Evolutionary conservation across 2,113 vertebrate genomes (phyloP), one percentile per base, ranked within the genome.

Genomic region (Siphamia tubifer): DNA sequence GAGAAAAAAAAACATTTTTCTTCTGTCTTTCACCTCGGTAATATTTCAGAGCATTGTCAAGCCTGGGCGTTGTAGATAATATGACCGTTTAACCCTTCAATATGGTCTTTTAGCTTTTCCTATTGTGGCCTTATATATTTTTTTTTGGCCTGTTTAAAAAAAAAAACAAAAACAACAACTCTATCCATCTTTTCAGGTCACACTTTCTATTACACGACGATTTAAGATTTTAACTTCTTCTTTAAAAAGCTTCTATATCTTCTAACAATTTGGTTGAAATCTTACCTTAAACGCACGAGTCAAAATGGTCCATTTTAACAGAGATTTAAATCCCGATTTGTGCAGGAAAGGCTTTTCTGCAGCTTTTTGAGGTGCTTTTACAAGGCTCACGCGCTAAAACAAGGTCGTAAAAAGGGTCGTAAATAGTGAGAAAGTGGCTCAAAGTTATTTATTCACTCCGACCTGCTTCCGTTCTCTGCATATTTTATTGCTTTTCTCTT

Each of bases 401-500:
- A 68, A 67, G 47, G 61, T 80, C 64, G 35, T 84, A 79, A 74
- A 53, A 79, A 62, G 54, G 42, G 61, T 78, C 57, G 32, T 78
- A 78, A 73, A 83, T 80, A 77, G 49, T 75, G 30, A 39, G 16
- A 1, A n/a, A n/a, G n/a, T n/a, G n/a, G 32, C 40, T 64, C 19
- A 43, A 48, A 49, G 68, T 56, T 79, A 68, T 68, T 77, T 82
- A 48, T 72, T 77, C 40, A 55, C 27, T 8, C 30, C 5, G 6
- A 21, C 47, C 62, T 34, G 40, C 60, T 73, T 90, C 89, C 86
- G 71, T 63, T 68, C 60, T 57, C 71, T 92, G 91, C 89, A 90
- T 92, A 91, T 94, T 94, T 94, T 94, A 93, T 94, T 92, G 89
- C 84, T 62, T 62, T 73, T 58, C 83, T 61, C 56, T 76, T 58